Base-by-base conservation (phyloP, 2,113 vertebrate genomes). In the Boleophthalmus pectinirostris region DNA sequence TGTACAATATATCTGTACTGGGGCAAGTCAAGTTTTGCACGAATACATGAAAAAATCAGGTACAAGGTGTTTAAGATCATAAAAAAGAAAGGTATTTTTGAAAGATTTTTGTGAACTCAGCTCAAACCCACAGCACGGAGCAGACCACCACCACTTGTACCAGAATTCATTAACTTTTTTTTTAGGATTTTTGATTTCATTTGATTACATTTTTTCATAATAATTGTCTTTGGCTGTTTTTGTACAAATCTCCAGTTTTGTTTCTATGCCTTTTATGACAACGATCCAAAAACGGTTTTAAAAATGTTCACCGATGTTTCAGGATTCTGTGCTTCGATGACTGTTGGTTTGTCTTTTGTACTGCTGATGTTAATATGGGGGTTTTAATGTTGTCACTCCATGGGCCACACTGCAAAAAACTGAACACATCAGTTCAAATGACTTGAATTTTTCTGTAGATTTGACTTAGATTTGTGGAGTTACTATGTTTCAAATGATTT, bases 301-400 rank as follows among this genome's bases (percentile, higher is more conserved):
- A 80, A 92, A 81, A 92, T 77, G 78, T 91, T 91, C 25, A 92
- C 90, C 80, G 77, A 87, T 84, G 76, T 88, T 80, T 94, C 87
- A 92, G 90, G 90, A 90, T 90, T 86, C 86, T 88, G 82, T 91
- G 87, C 84, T 93, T 89, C 69, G 63, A 91, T 88, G 82, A 90
- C 86, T 88, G 90, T 92, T 91, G 84, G 72, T 89, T 88, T 77
- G 57, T 82, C 78, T 78, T 86, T 89, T 82, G 82, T 88, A 91
- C 78, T 69, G 86, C 80, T 83, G 84, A 87, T 85, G 82, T 89
- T 86, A 69, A 85, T 88, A 66, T 82, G 80, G 74, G 82, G 73
- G 81, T 92, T 85, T 85, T 85, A 82, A 90, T 84, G 88, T 92
- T 47, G 84, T 86, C 78, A 84, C 70, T 78, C 83, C 90, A 86